These are phyloP conservation scores for Agonopterix alstromeriana DNA, from an alignment of 2,888 invertebrate species.

Conservation along the genomic window DNA sequence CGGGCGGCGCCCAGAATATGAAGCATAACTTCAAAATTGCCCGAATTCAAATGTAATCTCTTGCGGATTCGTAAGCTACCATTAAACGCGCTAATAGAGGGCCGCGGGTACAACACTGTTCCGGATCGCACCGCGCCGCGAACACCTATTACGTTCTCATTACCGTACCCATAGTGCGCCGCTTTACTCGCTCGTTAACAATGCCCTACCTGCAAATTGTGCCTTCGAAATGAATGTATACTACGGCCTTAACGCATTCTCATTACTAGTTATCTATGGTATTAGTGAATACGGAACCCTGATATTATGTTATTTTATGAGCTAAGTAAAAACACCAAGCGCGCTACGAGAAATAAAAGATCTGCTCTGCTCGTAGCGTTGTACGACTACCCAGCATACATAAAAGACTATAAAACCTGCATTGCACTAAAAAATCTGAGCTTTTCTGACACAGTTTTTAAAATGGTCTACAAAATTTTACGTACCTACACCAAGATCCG, in stretches of 20 bases:
- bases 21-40: background rate
- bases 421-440: too few relatives aligned
- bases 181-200: conserved; percentile 54
- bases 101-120: conserved; percentile 26
- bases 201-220: conserved; percentile 46
- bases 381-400: too few relatives aligned
- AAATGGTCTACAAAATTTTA: too few relatives aligned
- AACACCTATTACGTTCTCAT: conserved; percentile 62
- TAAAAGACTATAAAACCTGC: too few relatives aligned
- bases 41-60: conserved; percentile 33
- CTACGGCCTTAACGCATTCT: conserved; percentile 24
- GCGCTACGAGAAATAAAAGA: too few relatives aligned
- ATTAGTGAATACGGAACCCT: too few relatives aligned
- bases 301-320: too few relatives aligned
- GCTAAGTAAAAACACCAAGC: too few relatives aligned
- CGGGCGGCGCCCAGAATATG: background rate
- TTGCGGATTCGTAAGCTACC: conserved; percentile 31
- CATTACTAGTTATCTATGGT: conserved; percentile 11
- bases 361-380: too few relatives aligned
- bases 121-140: conserved; percentile 36
- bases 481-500: too few relatives aligned
- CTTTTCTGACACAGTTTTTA: too few relatives aligned
- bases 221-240: conserved; percentile 47
- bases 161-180: conserved; percentile 45
- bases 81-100: conserved; percentile 28